Evolutionary conservation across 2,888 invertebrate species (phyloP).

Genomic region (Nemurella pictetii): DNA sequence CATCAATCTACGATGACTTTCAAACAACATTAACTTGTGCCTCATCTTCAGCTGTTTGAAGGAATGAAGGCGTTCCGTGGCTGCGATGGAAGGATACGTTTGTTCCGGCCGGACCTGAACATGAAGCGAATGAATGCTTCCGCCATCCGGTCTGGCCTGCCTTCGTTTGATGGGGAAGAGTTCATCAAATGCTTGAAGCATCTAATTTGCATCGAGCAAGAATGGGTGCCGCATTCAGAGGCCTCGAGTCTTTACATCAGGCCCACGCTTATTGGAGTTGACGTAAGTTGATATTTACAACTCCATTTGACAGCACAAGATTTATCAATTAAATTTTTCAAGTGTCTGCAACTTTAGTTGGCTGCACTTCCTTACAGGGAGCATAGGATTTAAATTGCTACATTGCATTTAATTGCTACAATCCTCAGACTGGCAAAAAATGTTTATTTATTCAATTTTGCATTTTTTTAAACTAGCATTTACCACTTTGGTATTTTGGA

Average conservation of each 20-base stretch:
- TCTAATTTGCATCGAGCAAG: slow-evolving; percentile 88
- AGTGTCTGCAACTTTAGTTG: too few species aligned
- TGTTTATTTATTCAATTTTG: too few species aligned
- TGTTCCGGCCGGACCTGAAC: slow-evolving; percentile 95
- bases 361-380: too few species aligned
- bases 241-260: slow-evolving; percentile 92
- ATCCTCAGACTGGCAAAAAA: too few species aligned
- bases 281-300: slow-evolving; percentile 68
- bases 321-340: too few species aligned
- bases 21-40: not conserved
- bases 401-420: too few species aligned
- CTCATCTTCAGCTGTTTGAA: slow-evolving; percentile 82
- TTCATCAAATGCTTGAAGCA: slow-evolving; percentile 81
- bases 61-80: slow-evolving; percentile 98
- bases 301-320: not conserved
- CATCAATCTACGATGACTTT: too few species aligned
- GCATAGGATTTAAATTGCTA: too few species aligned
- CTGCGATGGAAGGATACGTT: slow-evolving; percentile 84
- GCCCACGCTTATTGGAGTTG: slow-evolving; percentile 95
- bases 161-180: slow-evolving; percentile 85
- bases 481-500: too few species aligned
- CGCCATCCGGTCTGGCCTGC: slow-evolving; percentile 82
- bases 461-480: too few species aligned
- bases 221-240: slow-evolving; percentile 95
- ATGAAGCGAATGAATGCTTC: slow-evolving; percentile 91